These are phyloP conservation scores for Diplodus puntazzo DNA, from an alignment of 2,797 vertebrate genomes.

Conservation along the genomic window DNA sequence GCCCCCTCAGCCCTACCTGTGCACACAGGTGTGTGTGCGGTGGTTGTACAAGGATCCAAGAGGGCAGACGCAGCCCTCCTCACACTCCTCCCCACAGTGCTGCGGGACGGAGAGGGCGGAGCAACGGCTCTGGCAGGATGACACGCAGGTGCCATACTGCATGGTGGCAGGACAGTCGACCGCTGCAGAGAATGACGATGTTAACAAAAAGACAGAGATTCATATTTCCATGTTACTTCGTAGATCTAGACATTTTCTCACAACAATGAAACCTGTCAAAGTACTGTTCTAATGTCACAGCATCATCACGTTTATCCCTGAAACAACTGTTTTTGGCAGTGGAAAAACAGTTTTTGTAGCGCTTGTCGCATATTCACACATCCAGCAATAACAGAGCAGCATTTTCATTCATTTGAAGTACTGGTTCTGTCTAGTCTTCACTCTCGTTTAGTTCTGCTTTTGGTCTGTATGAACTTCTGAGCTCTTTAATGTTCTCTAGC, in stretches of 20 bases:
- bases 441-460: no score
- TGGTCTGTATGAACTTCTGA: no score
- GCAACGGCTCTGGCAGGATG: conserved; percentile 92
- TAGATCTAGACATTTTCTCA: neutral
- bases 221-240: neutral
- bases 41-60: conserved; percentile 89
- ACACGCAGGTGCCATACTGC: conserved; percentile 93
- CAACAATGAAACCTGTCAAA: neutral
- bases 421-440: no score
- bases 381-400: no score
- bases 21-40: conserved; percentile 88
- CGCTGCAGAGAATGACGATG: conserved; percentile 74
- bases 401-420: no score
- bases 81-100: conserved; percentile 89
- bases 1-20: conserved; percentile 70
- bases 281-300: neutral
- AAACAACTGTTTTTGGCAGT: neutral
- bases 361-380: no score
- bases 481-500: no score
- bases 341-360: neutral
- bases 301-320: neutral
- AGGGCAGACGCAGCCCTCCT: conserved; percentile 95
- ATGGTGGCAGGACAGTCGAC: conserved; percentile 91
- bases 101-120: conserved; percentile 87
- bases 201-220: neutral